Percentiles rank a stretch among this genome's conserved stretches.
phyloP scores from a whole-genome alignment of 1,140 invertebrate species.

The Drosophila busckii region DNA sequence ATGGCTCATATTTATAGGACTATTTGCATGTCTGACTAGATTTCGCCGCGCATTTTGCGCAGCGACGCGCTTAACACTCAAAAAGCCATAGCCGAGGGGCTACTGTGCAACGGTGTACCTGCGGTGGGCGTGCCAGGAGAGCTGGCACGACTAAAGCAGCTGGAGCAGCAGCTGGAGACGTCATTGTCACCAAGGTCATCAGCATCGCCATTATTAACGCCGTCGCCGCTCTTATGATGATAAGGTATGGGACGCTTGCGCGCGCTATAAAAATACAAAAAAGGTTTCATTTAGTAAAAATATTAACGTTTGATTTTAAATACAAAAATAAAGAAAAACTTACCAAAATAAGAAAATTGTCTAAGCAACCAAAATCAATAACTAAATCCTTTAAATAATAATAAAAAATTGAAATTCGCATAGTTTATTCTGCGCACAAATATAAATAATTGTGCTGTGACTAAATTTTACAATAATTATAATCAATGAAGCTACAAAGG shows the following conservation, averaged over 20 bases:
- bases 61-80: slow-evolving; percentile 69
- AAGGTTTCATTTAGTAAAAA: not conserved
- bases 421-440: slow-evolving; percentile 46
- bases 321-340: slow-evolving; percentile 22
- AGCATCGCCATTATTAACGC: slow-evolving; percentile 15
- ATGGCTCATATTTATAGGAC: slow-evolving; percentile 24
- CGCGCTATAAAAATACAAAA: slow-evolving; percentile 83
- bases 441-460: slow-evolving; percentile 3
- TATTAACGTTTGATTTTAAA: no score
- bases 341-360: slow-evolving; percentile 56
- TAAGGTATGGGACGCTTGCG: slow-evolving; percentile 94
- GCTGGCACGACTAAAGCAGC: slow-evolving; percentile 80
- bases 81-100: slow-evolving; percentile 62
- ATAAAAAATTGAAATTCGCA: slow-evolving; percentile 28
- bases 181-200: slow-evolving; percentile 79
- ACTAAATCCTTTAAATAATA: slow-evolving; percentile 38
- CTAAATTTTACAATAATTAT: slow-evolving; percentile 26
- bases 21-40: slow-evolving; percentile 33
- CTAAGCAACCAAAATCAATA: slow-evolving; percentile 45
- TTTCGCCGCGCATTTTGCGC: slow-evolving; percentile 56
- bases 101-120: slow-evolving; percentile 47
- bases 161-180: slow-evolving; percentile 84
- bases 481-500: slow-evolving; percentile 17
- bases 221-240: slow-evolving; percentile 85
- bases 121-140: slow-evolving; percentile 54